Evolutionary conservation across 2,797 vertebrate species (phyloP), one percentile per base, ranked within the genome.

Genomic region (Acridotheres tristis): DNA sequence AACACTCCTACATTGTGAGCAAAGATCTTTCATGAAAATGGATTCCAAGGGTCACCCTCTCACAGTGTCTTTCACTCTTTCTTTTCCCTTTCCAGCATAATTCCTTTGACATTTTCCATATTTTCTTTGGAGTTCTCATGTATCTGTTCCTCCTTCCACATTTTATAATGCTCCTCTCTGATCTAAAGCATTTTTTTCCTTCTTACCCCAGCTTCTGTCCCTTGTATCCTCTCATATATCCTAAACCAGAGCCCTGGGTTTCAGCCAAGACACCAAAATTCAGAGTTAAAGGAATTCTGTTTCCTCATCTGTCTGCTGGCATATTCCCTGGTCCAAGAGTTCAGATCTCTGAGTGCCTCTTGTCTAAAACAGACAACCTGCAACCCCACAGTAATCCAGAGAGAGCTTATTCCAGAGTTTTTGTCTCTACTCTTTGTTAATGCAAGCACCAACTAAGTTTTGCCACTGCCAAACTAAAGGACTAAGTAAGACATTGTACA

Each of bases 251-350:
- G 53, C 12, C 36, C 32, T 90, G 30, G 8, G 17, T 71, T 86
- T 95, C 48, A 91, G 59, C 34, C 32, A 67, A 79, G 71, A 36
- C 48, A 71, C 30, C 53, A 86, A 93, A 76, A 86, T 54, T 47
- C 50, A 59, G 57, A 77, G 10, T 68, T 67, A 85, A 87, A 26
- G 53, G 17, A 92, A 82, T 88, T 83, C 53, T 95, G 8, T 59
- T 83, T 87, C 50, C 8, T 87, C 50, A 73, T 36, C 25, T 43
- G 32, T 58, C 86, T 71, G 32, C 59, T 51, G 26, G 21, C 9
- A 30, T 76, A 81, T 38, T 88, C 59, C 42, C 53, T 81, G 50
- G 51, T 66, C 83, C 45, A 76, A 43, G 32, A 76, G 13, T 81
- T 57, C 71, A 69, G 26, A 66, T 59, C 19, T 88, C n/a, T 45